Base-by-base conservation (phyloP, 2,113 vertebrate species). In the Passerina amoena region DNA sequence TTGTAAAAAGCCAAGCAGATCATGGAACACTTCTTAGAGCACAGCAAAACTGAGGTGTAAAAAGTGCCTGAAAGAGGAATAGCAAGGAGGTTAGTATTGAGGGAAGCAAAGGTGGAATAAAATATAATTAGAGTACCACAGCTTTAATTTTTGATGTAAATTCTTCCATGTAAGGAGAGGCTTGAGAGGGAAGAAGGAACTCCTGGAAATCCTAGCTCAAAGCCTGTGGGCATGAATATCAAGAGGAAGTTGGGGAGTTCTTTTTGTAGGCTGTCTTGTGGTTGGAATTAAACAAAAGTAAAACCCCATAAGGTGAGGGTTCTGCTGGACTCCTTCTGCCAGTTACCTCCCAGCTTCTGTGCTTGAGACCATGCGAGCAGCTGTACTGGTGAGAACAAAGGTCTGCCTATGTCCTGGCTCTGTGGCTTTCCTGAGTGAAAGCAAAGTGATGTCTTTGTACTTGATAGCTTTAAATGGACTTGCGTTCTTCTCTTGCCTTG, bases 341-440 rank as follows among this genome's bases (percentile, higher is more conserved):
- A 2, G 30, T 47, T 78, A 59, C 22, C 45, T 88, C 38, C 51
- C 66, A 80, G n/a, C 63, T 72, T 59, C 68, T 65, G 54, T 90
- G 66, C 63, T 72, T 70, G 63, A 92, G 45, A 82, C 25, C n/a
- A 3, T 60, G 48, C 65, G 57, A 88, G n/a, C 4, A 1, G 17
- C 72, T 70, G 8, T 76, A 9, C 78, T 79, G 81, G 37, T 88
- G 82, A 93, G 88, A 92, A 11, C 66, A 77, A 65, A 88, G 59
- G 42, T 82, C n/a, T 88, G n/a, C 66, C 38, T 0, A 0, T 82
- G 90, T 85, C 45, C 48, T 85, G 82, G 44, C 59, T 77, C 54
- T 69, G 63, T 81, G 66, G 45, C 92, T 94, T 90, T 83, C 79
- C 68, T 88, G 63, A 80, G 54, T 77, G 90, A 91, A 78, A 81